Evolutionary conservation across 2,888 invertebrate genomes (phyloP).

Genomic region (Archips xylosteana): DNA sequence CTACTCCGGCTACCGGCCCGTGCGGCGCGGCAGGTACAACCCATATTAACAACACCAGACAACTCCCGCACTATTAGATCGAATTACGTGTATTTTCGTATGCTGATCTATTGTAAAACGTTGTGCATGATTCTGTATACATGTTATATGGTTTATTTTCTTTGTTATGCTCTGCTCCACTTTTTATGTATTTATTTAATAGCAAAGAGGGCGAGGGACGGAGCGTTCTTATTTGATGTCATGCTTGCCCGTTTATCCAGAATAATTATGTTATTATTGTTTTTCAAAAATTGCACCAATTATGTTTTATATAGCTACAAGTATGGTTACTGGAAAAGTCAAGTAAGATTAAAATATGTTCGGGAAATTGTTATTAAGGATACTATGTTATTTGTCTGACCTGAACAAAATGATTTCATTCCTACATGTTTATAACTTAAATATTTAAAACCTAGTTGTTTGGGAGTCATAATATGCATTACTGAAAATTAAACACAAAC

Average conservation of each 20-base stretch:
- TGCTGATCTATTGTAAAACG: constrained; percentile 23
- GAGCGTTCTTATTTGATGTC: constrained; percentile 8
- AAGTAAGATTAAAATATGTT: neutral
- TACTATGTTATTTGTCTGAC: neutral
- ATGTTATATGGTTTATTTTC: constrained; percentile 34
- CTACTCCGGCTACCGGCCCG: constrained; percentile 88
- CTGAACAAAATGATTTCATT: neutral
- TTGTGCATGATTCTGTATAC: constrained; percentile 40
- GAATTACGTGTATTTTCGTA: constrained; percentile 30
- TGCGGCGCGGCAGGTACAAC: constrained; percentile 90
- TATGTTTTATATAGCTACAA: neutral
- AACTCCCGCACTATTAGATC: constrained; percentile 38
- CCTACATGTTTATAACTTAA: neutral
- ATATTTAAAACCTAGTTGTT: neutral
- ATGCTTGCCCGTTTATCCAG: constrained; percentile 11
- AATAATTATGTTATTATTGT: neutral
- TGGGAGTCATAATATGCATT: neutral
- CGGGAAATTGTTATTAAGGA: neutral
- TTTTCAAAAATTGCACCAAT: neutral
- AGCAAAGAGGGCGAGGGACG: neutral
- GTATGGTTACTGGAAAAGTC: neutral
- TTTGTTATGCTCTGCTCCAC: constrained; percentile 35
- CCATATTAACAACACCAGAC: constrained; percentile 65
- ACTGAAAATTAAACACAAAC: neutral
- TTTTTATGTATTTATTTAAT: constrained; percentile 39